A percentile compares a stretch with the other conserved stretches of the same genome.
Conservation (phyloP, 2,797 vertebrate genomes). For the Mus spretus region DNA sequence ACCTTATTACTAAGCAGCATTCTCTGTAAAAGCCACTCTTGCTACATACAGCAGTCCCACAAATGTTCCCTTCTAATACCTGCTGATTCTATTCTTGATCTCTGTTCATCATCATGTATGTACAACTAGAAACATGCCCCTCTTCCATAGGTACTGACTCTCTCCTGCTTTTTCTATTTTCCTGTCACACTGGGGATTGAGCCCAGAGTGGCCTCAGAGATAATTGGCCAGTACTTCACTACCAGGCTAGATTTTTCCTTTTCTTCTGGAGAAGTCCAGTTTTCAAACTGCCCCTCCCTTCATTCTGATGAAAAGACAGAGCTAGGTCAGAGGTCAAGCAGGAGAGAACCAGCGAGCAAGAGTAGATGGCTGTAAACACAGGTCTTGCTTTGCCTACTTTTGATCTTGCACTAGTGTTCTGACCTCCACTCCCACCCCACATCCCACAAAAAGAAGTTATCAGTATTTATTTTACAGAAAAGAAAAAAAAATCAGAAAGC, state of each 20-base stretch:
- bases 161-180: not conserved
- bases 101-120: not conserved
- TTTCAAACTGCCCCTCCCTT: not conserved
- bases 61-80: not conserved
- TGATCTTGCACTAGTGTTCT: not conserved
- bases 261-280: not conserved
- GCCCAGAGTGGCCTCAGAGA: not conserved
- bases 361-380: not conserved
- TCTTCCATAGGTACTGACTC: not conserved
- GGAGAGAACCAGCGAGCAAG: not conserved
- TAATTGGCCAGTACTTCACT: not conserved
- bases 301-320: not conserved
- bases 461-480: constrained; percentile 33
- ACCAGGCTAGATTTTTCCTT: not conserved
- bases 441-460: not conserved
- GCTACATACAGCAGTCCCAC: not conserved
- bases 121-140: not conserved
- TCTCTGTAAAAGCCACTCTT: not conserved
- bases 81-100: not conserved
- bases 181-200: not conserved
- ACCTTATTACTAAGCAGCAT: not conserved
- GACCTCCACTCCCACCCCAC: not conserved
- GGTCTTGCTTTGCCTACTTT: not conserved
- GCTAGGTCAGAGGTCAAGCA: not conserved
- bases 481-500: constrained; percentile 5